Evolutionary conservation across 1,140 invertebrate species (phyloP), one percentile per base, ranked within the genome.

Genomic region (Drosophila malerkotliana): DNA sequence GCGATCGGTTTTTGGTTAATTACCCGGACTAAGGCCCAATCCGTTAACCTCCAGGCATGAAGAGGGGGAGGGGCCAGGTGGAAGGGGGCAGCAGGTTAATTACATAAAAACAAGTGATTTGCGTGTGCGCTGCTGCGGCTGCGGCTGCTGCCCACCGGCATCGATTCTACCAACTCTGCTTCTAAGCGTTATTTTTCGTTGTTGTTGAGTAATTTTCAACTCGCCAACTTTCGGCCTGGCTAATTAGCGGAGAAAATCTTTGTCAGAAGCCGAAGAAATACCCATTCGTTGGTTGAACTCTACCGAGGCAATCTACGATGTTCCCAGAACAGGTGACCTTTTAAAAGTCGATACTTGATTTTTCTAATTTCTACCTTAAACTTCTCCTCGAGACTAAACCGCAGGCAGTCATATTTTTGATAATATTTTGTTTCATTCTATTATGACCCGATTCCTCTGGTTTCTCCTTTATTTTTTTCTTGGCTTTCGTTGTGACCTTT

Each of bases 101-200:
- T 87, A 88, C 83, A 88, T 58, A 75, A 87, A 83, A 84, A 85
- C 77, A 85, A 85, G 74, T 87, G 80, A 84, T 84, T 84, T 84
- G 80, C 80, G 77, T 84, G 72, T 81, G 68, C 73, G 59, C 56
- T 59, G 24, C 37, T 48, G 30, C 8, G 39, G 41, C 41, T 18
- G 41, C 41, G 0, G 41, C 41, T 18, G 34, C 60, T 73, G 58
- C 69, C 79, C 78, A 81, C 39, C 63, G 73, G 78, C 78, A 78
- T 71, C 59, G 54, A 56, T 54, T 64, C 34, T 37, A 37, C 34
- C 12, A 37, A 37, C 34, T 54, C 39, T 30, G 57, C 57, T 77
- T 54, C 66, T 34, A 26, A 67, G 39, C 32, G 26, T 28, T 34
- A 28, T 62, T 62, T 62, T 69, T 21, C 21, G 21, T 49, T 34